Conservation (phyloP, 2,888 invertebrate species). For the Asteroscopus sphinx region DNA sequence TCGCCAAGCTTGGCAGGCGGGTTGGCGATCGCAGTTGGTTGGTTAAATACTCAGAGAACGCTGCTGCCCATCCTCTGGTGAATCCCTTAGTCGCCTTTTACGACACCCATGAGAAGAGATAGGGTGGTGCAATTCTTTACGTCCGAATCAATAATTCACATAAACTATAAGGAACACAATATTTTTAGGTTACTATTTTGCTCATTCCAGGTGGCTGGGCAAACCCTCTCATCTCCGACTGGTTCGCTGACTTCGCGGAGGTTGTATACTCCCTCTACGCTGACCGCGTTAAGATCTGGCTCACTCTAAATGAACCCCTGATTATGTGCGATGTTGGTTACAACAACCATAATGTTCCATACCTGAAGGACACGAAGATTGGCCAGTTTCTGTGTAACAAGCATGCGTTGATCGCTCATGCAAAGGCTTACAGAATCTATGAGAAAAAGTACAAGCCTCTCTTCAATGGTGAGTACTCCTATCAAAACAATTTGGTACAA, state of each 20-base stretch:
- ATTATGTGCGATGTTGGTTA: slow-evolving; percentile 76
- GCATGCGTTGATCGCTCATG: slow-evolving; percentile 91
- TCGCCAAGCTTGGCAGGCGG: too few species aligned
- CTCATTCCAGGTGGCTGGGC: slow-evolving; percentile 89
- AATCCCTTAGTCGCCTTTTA: too few species aligned
- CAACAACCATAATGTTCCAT: slow-evolving; percentile 75
- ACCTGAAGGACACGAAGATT: slow-evolving; percentile 69
- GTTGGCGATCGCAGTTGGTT: too few species aligned
- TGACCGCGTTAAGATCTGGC: slow-evolving; percentile 91
- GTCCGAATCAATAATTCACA: too few species aligned
- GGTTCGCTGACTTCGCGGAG: slow-evolving; percentile 90
- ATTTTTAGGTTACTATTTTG: too few species aligned
- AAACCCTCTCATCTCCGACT: slow-evolving; percentile 89
- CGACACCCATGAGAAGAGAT: too few species aligned
- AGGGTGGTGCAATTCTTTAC: too few species aligned
- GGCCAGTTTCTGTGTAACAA: slow-evolving; percentile 91
- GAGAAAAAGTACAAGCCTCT: slow-evolving; percentile 83
- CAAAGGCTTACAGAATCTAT: slow-evolving; percentile 89
- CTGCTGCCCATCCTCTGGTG: too few species aligned
- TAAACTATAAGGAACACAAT: too few species aligned
- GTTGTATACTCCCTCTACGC: slow-evolving; percentile 88
- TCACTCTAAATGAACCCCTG: slow-evolving; percentile 92
- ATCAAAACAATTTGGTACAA: too few species aligned
- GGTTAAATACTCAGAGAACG: too few species aligned
- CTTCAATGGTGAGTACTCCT: slow-evolving; percentile 83